Base-by-base conservation (phyloP, 1,140 invertebrate genomes). In the Cotesia vestalis region DNA sequence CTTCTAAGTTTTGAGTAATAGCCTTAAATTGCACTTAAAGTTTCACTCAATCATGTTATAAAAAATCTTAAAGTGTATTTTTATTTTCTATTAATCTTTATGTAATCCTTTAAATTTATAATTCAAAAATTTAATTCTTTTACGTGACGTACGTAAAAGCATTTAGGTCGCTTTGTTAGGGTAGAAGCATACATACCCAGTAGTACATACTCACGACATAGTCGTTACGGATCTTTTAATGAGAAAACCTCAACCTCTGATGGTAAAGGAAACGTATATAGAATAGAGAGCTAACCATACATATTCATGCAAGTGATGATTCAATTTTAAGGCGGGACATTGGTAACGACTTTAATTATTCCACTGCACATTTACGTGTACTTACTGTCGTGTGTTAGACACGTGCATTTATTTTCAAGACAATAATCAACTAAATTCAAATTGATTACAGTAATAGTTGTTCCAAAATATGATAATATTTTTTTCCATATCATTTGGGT, bases 291-390 rank as follows among this genome's bases (percentile, higher is more conserved):
- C 40, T 46, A 46, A 46, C 40, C 40, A 68, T 79, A 69, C 74
- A 79, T 78, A 79, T 79, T 79, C 76, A 79, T 79, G 75, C 51
- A 51, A 59, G 60, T 55, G 70, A 74, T 78, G 75, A 79, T 79
- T 78, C 75, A 79, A 79, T 79, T 78, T 77, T 79, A 73, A 64
- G 64, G 73, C 69, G 68, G 66, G 70, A 76, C 77, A 77, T 77
- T 73, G 71, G 75, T 77, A 78, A 78, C 73, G 73, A 76, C 69
- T 73, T 67, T 72, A 76, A 78, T 79, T 79, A 78, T 73, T 75
- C 66, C 62, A n/a, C 53, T 71, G 69, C 64, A 72, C 70, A 40
- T 51, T 66, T 36, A 59, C 40, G 12, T 63, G 20, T 20, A 53
- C 3, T 27, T 64, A 38, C 38, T 14, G 0, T 20, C 38, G 34